Evolutionary conservation across 2,797 vertebrate species (phyloP), one percentile per base, ranked within the genome.

Genomic region (Echeneis naucrates): DNA sequence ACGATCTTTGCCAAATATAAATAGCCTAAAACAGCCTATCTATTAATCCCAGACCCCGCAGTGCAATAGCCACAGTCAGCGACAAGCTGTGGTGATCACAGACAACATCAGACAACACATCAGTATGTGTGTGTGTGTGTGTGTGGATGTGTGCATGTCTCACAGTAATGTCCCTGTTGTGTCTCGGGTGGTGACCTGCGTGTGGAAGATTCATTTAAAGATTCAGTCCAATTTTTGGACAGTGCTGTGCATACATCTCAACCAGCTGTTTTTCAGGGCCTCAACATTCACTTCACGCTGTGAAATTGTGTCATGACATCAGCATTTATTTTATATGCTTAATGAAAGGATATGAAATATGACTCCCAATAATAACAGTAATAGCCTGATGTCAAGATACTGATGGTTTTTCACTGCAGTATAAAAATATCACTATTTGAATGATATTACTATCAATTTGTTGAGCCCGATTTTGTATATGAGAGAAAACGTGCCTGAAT

Each of bases 201-300:
- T 70, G 66, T 67, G 42, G 51, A 44, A 40, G 65, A 67, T 51
- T 76, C 56, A 68, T 76, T 60, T 67, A 71, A 75, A 80, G 62
- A 66, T 1, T 21, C 64, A 70, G 38, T 23, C 27, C 60, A 4
- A 64, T 66, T 72, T 67, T 3, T 33, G n/a, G 33, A 5, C 3
- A 19, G n/a, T 1, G 7, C 4, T 57, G 14, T 40, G 47, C 16
- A n/a, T n/a, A n/a, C n/a, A n/a, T n/a, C n/a, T 51, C 17, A 17
- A 16, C 32, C 8, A 4, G 14, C 50, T 37, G 33, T 27, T 10
- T 47, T 42, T 42, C 11, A 24, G 50, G 30, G 26, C 35, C 27
- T 60, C 24, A 50, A 64, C 8, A 48, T 33, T 37, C 3, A 64
- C 35, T 4, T 30, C 32, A 61, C 3, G 27, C 42, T 9, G 23